Base-by-base conservation (phyloP, 1,140 invertebrate species). In the Nylanderia fulva region DNA sequence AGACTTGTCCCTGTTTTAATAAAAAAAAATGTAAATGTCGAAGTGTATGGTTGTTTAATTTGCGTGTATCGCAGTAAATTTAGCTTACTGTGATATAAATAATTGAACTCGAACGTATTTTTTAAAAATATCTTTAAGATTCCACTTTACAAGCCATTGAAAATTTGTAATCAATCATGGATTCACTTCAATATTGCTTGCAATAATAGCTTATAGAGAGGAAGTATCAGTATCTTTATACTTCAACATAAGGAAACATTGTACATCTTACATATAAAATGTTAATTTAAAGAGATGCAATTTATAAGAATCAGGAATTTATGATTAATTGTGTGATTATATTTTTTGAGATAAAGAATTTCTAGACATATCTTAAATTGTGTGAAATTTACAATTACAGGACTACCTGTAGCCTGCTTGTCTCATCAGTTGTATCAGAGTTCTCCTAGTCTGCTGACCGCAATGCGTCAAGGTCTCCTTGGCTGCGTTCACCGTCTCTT, bases 351-450 rank as follows among this genome's bases (percentile, higher is more conserved):
- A 63, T 63, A 29, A 61, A 45, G 6, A 39, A 72, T 36, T 72
- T 7, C 24, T 56, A 21, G 2, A 18, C 3, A 6, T 48, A 18
- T 5, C 15, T 66, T 15, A 21, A 58, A 21, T 72, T 36, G 8
- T 29, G 15, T 36, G 36, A 42, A 76, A 63, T 63, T 63, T 36
- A 33, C 39, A 61, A 75, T 75, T 61, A 63, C 18, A 42, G 11
- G 18, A 63, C 61, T 92, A 92, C 93, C 92, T 93, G 69, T 87
- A 91, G 18, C 92, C 92, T 42, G 92, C 89, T 76, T 93, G 90
- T 74, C 86, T 88, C 87, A 94, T 93, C 15, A 95, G 48, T 27
- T 92, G 91, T 42, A 93, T 88, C 29, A 95, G 87, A 33, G 86
- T 91, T 36, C 92, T 92, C 33, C 88, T 92, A 0, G 93, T 93